Conservation (phyloP, 1,140 invertebrate genomes). For the Limonius californicus region DNA sequence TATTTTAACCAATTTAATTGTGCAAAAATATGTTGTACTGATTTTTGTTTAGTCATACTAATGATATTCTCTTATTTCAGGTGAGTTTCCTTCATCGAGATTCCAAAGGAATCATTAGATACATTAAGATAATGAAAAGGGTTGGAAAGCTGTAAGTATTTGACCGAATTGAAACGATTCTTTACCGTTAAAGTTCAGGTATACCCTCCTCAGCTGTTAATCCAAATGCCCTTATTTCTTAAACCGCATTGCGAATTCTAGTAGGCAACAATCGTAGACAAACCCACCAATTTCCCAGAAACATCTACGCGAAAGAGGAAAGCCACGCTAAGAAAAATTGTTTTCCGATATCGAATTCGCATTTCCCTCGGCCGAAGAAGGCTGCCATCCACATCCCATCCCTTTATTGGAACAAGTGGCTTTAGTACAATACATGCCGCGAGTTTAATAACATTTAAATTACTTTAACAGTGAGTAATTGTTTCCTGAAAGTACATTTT, state of each 20-base stretch:
- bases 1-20: too few relatives aligned
- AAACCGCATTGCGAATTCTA: constrained; percentile 5
- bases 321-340: constrained; percentile 29
- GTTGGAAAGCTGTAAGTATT: not conserved
- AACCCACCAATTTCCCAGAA: constrained; percentile 19
- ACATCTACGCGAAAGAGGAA: constrained; percentile 22
- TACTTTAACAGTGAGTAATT: constrained; percentile 26
- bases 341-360: constrained; percentile 32
- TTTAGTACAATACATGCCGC: constrained; percentile 26
- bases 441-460: constrained; percentile 32
- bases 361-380: constrained; percentile 21
- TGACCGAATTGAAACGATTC: not conserved
- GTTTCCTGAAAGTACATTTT: constrained; percentile 14
- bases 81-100: constrained; percentile 23
- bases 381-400: constrained; percentile 21
- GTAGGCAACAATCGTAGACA: constrained; percentile 20
- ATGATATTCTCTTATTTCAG: constrained; percentile 24
- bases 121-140: not conserved
- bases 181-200: not conserved
- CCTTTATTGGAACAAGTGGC: constrained; percentile 31
- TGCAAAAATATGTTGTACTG: not conserved
- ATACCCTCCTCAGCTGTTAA: constrained; percentile 1
- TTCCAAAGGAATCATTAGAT: not conserved
- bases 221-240: constrained; percentile 3
- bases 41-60: not conserved